Conservation (phyloP, 2,888 invertebrate species). For the Buathra laborator region DNA sequence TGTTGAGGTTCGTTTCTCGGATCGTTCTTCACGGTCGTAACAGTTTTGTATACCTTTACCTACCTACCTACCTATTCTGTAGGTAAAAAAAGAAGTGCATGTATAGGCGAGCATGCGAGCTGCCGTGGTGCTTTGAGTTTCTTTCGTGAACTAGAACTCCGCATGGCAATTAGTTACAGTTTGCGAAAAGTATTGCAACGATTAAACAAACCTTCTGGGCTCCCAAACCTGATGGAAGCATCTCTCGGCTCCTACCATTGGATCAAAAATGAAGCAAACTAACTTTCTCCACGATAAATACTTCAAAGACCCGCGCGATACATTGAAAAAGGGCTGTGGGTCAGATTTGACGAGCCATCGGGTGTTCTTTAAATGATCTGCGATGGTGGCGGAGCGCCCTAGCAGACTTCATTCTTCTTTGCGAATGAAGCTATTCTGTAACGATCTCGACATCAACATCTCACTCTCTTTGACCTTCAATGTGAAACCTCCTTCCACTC, state of each 20-base stretch:
- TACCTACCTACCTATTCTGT: background rate
- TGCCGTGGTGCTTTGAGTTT: conserved; percentile 7
- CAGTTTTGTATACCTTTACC: conserved; percentile 58
- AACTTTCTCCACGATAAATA: conserved; percentile 6
- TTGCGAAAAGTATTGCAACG: background rate
- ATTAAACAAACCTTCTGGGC: background rate
- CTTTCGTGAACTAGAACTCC: background rate
- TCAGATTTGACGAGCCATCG: conserved; percentile 33
- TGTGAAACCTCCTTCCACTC: conserved; percentile 33
- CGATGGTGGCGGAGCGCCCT: background rate
- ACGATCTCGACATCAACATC: conserved; percentile 55
- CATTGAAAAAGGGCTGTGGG: conserved; percentile 45
- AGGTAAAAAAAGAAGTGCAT: conserved; percentile 2
- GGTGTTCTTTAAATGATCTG: background rate
- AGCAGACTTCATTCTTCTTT: background rate
- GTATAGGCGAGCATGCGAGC: conserved; percentile 12
- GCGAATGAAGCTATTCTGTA: conserved; percentile 9
- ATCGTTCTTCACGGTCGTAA: conserved; percentile 67
- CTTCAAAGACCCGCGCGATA: conserved; percentile 18
- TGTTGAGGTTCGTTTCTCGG: conserved; percentile 63
- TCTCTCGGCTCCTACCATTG: too few relatives aligned
- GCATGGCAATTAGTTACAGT: conserved; percentile 47
- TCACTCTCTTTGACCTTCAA: conserved; percentile 63
- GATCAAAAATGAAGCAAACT: too few relatives aligned
- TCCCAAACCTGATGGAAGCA: too few relatives aligned